phyloP scores from a whole-genome alignment of 53 echinoderm and acorn worm species.

The Holothuria leucospilota region DNA sequence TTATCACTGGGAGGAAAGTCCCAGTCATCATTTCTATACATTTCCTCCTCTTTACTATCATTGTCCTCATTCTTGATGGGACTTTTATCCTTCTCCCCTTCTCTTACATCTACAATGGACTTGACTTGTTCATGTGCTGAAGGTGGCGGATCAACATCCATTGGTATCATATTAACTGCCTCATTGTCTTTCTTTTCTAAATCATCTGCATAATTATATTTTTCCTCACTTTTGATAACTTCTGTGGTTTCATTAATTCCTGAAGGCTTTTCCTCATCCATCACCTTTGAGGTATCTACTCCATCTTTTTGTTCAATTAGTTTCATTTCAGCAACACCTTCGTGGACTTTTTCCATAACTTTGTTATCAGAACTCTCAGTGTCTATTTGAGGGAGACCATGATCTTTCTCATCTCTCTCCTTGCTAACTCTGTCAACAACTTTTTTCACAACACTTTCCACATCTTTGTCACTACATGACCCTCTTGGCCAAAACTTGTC shows the following conservation, averaged over 20 bases:
- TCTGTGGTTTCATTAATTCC: not conserved
- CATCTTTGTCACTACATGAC: no score
- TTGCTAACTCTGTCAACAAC: not conserved
- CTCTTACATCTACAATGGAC: not conserved
- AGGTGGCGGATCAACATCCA: slow-evolving; percentile 8
- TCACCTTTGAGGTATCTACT: not conserved
- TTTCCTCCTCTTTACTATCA: slow-evolving; percentile 18
- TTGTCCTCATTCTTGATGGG: not conserved
- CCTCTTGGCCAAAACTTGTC: no score
- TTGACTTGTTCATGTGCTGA: not conserved
- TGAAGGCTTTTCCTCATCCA: not conserved
- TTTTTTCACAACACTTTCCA: not conserved
- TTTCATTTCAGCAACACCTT: slow-evolving; percentile 14
- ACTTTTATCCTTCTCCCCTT: not conserved
- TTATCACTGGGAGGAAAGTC: slow-evolving; percentile 75
- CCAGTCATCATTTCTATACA: slow-evolving; percentile 67
- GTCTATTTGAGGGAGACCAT: not conserved
- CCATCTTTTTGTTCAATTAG: not conserved
- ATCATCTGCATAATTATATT: not conserved
- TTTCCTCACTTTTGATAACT: no score
- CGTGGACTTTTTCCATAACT: not conserved
- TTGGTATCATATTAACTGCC: not conserved
- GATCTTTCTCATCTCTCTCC: not conserved
- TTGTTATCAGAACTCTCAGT: no score
- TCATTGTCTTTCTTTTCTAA: not conserved